Evolutionary conservation across 2,113 vertebrate genomes (phyloP).

Genomic region (Pseudopipra pipra): DNA sequence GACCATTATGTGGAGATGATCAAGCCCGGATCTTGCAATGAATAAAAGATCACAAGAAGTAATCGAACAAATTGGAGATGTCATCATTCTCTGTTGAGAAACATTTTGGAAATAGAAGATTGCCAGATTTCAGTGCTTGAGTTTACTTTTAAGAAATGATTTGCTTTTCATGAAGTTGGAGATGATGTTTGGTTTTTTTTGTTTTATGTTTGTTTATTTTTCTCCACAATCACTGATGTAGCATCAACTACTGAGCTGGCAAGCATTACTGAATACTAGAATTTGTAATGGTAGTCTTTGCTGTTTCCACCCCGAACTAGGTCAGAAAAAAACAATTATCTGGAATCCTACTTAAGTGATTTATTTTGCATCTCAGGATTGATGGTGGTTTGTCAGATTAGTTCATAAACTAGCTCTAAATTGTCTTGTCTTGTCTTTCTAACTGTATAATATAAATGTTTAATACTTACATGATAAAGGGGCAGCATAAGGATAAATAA

Average conservation of each 20-base stretch:
- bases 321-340: background rate
- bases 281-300: background rate
- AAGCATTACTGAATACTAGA: background rate
- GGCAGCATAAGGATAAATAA: slow-evolving; percentile 58
- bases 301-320: background rate
- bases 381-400: slow-evolving; percentile 26
- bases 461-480: slow-evolving; percentile 25
- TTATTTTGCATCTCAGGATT: slow-evolving; percentile 17
- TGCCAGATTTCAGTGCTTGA: slow-evolving; percentile 2
- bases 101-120: slow-evolving; percentile 7
- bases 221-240: background rate
- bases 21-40: slow-evolving; percentile 6
- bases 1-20: background rate
- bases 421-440: slow-evolving; percentile 7
- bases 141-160: slow-evolving; percentile 12
- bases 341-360: background rate
- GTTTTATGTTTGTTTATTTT: background rate
- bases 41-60: slow-evolving; percentile 42
- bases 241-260: background rate
- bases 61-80: slow-evolving; percentile 36
- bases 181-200: rapidly evolving
- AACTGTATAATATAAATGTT: slow-evolving; percentile 14
- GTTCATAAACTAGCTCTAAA: slow-evolving; percentile 23
- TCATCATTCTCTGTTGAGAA: slow-evolving; percentile 23
- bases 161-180: slow-evolving; percentile 21